These are phyloP conservation scores for Nasonovia ribisnigri DNA, from an alignment of 2,888 invertebrate genomes.

Conservation along the genomic window DNA sequence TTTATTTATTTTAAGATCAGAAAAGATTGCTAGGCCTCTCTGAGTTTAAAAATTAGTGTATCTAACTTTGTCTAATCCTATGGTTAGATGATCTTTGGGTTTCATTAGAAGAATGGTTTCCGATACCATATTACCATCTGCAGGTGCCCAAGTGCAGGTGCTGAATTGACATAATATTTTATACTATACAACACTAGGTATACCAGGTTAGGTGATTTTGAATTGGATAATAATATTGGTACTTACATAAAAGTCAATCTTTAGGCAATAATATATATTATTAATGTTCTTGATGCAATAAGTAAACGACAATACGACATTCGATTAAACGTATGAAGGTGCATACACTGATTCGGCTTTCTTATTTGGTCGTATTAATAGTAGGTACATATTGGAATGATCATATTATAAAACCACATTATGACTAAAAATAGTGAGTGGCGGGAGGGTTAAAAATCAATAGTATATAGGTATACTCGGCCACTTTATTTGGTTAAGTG, in stretches of 20 bases:
- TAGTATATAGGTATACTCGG: background rate
- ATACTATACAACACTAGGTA: background rate
- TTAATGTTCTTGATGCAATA: background rate
- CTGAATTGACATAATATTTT: background rate
- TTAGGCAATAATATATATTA: background rate
- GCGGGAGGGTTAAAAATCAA: background rate
- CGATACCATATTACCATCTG: background rate
- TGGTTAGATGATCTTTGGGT: background rate
- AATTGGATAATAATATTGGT: background rate
- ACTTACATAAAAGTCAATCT: background rate
- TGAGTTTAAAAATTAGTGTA: background rate
- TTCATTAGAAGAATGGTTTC: background rate
- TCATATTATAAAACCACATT: background rate
- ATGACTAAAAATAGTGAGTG: background rate
- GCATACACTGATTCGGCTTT: background rate
- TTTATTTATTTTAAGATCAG: too few species aligned
- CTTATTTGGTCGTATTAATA: background rate
- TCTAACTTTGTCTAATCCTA: background rate
- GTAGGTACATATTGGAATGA: background rate
- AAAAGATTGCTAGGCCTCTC: too few species aligned
- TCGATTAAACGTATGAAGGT: background rate
- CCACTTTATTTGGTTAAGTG: background rate
- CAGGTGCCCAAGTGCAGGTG: background rate
- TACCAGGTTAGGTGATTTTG: background rate
- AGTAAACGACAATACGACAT: background rate